Base-by-base conservation (phyloP, 2,113 vertebrate genomes). In the Sterrhoptilus dennistouni region DNA sequence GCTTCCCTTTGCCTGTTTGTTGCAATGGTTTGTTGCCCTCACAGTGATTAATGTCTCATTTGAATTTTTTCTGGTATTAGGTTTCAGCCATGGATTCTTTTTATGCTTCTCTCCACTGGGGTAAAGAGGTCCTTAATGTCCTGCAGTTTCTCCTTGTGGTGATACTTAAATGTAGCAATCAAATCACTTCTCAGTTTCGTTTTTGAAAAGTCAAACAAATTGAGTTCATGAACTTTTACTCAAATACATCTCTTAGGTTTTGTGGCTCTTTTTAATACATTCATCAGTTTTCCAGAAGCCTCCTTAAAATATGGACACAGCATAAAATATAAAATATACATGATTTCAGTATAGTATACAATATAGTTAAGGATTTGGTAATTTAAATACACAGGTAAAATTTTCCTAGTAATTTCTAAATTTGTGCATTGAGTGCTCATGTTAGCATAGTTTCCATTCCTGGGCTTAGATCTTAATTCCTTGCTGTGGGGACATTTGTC, bases 281-380 rank as follows among this genome's bases (percentile, higher is more conserved):
- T 78, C 19, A 16, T 66, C 14, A 23, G 1, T 84, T 96, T 92
- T 71, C 47, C 12, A 31, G 44, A 47, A 29, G 54, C 22, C 1
- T 69, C 36, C 35, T 77, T 78, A 40, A 81, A 75, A 59, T 86
- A 9, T 5, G 15, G 38, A 12, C 50, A 23, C 20, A 40, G n/a
- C 36, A 57, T 56, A 83, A 47, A 61, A 36, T 61, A 49, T 0
- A 0, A 2, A 0, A 2, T 45, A 4, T n/a, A 20, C 12, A 38
- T 20, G 7, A 54, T 68, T 76, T 87, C 56, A 64, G 19, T 42
- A 36, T 14, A 25, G 31, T 35, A 65, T 78, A 71, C 57, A 49
- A 20, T 44, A 42, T 11, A 33, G 35, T 45, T 53, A 83, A 89
- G 14, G 72, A 49, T 49, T 69, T 83, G 10, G 5, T 65, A 22